These are phyloP conservation scores for Clepsis dumicolana DNA, from an alignment of 2,888 invertebrate species.

Conservation along the genomic window DNA sequence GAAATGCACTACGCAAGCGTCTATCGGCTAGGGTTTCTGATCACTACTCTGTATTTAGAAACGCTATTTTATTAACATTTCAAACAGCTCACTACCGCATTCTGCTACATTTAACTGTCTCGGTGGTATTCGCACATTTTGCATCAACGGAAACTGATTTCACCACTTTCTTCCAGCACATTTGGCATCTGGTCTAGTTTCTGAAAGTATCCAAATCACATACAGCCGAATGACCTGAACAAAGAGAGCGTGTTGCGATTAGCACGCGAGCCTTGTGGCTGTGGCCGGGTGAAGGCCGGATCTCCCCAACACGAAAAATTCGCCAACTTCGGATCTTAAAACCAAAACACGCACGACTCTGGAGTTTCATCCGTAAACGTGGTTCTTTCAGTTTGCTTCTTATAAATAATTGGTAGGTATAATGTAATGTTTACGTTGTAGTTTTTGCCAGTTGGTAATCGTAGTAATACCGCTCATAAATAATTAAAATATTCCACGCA, in stretches of 20 bases:
- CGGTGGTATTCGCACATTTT: constrained; percentile 5
- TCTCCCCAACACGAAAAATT: constrained; percentile 62
- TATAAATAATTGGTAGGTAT: not conserved
- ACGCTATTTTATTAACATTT: constrained; percentile 48
- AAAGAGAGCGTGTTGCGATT: constrained; percentile 55
- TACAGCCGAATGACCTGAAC: constrained; percentile 61
- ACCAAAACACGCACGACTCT: constrained; percentile 52
- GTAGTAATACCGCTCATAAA: constrained; percentile 22
- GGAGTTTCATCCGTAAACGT: not conserved
- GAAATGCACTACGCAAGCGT: constrained; percentile 56
- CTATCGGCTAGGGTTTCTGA: constrained; percentile 60
- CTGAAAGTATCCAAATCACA: constrained; percentile 68
- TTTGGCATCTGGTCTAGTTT: constrained; percentile 58
- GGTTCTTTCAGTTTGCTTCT: not conserved
- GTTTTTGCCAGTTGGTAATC: too few species aligned
- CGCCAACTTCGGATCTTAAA: constrained; percentile 58
- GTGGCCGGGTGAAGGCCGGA: constrained; percentile 49
- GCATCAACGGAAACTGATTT: constrained; percentile 54
- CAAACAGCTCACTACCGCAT: constrained; percentile 63
- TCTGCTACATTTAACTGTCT: constrained; percentile 41
- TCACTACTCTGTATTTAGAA: constrained; percentile 58
- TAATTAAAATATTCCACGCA: constrained; percentile 35
- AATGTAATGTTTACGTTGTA: not conserved
- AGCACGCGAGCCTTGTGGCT: constrained; percentile 49
- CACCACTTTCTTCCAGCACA: constrained; percentile 61